Conservation (phyloP, 92 coral and sea anemone species). For the Parazoanthus atlanticus region DNA sequence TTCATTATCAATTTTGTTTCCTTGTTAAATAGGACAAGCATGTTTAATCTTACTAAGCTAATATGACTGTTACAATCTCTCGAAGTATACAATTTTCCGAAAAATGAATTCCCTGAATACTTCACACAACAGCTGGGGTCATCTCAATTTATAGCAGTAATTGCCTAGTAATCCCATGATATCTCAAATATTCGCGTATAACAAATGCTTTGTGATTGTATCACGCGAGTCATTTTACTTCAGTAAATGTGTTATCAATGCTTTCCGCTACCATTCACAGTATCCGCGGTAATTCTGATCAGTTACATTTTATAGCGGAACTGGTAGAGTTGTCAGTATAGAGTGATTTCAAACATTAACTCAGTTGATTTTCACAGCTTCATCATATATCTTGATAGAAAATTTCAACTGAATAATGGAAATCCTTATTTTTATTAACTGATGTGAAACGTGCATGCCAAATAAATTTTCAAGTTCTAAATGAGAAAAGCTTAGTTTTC, state of each 20-base stretch:
- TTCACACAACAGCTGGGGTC: neutral
- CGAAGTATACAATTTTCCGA: neutral
- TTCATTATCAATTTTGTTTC: neutral
- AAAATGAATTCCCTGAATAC: neutral
- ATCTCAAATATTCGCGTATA: constrained; percentile 2
- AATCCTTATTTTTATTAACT: neutral
- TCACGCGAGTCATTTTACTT: neutral
- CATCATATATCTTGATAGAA: neutral
- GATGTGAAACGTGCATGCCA: neutral
- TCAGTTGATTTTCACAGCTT: neutral
- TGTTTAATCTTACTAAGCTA: neutral
- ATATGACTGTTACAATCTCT: neutral
- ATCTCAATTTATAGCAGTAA: neutral
- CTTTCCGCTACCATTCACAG: neutral
- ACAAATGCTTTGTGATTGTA: neutral
- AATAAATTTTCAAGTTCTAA: neutral
- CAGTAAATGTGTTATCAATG: neutral
- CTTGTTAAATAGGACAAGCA: neutral
- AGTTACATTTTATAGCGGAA: neutral
- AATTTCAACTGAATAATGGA: neutral
- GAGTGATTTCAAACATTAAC: neutral
- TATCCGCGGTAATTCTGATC: neutral
- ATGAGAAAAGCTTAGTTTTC: no score
- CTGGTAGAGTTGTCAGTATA: neutral
- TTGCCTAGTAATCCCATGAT: neutral